These are phyloP conservation scores for Bujurquina vittata DNA, from an alignment of 2,113 vertebrate species.

Conservation along the genomic window DNA sequence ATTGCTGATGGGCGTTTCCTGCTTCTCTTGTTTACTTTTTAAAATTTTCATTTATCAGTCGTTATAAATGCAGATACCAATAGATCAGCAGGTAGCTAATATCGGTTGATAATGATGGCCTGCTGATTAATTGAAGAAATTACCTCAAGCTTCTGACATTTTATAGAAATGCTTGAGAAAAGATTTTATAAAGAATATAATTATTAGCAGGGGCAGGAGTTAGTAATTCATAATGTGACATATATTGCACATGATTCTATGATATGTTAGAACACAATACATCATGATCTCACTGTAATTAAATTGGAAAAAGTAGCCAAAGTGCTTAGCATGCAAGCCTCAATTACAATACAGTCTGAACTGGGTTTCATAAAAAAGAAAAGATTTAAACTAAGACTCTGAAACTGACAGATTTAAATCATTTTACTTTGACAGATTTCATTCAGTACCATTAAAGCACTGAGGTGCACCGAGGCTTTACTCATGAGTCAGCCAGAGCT, in stretches of 20 bases:
- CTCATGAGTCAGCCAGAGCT: neutral
- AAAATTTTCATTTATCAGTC: too few species aligned
- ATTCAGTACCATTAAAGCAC: neutral
- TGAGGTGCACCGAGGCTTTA: neutral
- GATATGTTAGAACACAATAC: neutral
- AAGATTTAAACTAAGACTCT: neutral
- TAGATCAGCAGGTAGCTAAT: neutral
- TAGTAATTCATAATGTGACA: neutral
- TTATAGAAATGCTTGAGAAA: neutral
- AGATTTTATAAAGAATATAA: neutral
- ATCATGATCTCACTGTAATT: neutral
- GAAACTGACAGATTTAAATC: neutral
- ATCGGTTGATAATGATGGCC: too few species aligned
- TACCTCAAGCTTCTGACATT: too few species aligned
- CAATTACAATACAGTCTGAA: neutral
- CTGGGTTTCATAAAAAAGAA: neutral
- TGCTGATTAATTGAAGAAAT: too few species aligned
- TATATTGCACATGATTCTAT: neutral
- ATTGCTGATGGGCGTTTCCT: too few species aligned
- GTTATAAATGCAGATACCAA: neutral
- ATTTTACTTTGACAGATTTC: neutral
- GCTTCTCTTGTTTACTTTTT: too few species aligned
- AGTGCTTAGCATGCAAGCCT: neutral
- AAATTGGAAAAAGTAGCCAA: neutral
- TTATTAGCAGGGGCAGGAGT: neutral